Percentiles rank a stretch among this genome's conserved stretches.
These are phyloP conservation scores for Myotis davidii DNA, from an alignment of 2,113 vertebrate species.

Conservation along the genomic window DNA sequence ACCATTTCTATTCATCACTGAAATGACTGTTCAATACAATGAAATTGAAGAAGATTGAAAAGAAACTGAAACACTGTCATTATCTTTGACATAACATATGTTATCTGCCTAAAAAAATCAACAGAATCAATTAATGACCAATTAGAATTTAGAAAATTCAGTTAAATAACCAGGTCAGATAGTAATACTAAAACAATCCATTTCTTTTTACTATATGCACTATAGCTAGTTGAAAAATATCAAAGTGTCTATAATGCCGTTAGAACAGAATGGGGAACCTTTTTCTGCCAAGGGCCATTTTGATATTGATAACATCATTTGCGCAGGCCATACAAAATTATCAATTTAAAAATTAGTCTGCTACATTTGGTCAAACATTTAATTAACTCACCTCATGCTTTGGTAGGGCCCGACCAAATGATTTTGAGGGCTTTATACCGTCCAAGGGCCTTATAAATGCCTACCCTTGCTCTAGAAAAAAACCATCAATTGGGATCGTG, in stretches of 20 bases:
- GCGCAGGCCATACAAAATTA: too few relatives aligned
- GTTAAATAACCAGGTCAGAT: background rate
- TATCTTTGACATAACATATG: background rate
- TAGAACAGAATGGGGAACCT: background rate
- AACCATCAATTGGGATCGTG: background rate
- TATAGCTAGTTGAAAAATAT: background rate
- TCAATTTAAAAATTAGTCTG: too few relatives aligned
- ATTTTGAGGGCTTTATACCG: too few relatives aligned
- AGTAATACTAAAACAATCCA: background rate
- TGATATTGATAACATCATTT: too few relatives aligned
- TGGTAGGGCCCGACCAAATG: too few relatives aligned
- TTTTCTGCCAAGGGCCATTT: too few relatives aligned
- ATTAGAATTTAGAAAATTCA: background rate
- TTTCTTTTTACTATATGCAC: background rate
- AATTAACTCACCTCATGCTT: too few relatives aligned
- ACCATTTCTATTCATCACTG: background rate
- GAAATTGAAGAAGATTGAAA: background rate
- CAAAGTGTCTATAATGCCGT: background rate
- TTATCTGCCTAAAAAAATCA: background rate
- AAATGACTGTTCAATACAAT: background rate
- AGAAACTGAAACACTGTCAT: background rate
- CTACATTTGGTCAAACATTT: too few relatives aligned
- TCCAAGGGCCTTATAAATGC: too few relatives aligned
- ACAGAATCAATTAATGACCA: background rate
- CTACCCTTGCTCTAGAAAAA: background rate